Percentiles rank a stretch among this genome's conserved stretches.
Conservation (phyloP, 2,113 vertebrate genomes). For the Larimichthys crocea region DNA sequence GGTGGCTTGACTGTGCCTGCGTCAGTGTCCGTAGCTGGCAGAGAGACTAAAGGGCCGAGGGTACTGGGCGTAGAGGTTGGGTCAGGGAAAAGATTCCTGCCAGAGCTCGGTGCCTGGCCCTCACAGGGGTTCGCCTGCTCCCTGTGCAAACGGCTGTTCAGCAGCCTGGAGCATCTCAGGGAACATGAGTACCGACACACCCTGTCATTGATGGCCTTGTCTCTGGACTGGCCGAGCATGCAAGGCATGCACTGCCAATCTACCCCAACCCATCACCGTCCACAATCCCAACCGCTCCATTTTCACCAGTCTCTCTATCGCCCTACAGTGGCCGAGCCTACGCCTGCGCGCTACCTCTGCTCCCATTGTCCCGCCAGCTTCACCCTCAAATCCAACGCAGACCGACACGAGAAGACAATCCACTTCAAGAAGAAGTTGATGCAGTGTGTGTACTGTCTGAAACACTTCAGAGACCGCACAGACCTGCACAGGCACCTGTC, state of each 20-base stretch:
- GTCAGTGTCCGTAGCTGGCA: constrained; percentile 60
- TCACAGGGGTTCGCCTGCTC: constrained; percentile 83
- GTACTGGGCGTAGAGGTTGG: constrained; percentile 55
- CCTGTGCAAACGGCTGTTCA: constrained; percentile 86
- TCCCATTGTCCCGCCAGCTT: constrained; percentile 86
- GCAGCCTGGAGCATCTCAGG: constrained; percentile 81
- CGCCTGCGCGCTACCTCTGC: constrained; percentile 84
- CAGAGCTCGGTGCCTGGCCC: constrained; percentile 68
- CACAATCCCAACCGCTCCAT: constrained; percentile 50
- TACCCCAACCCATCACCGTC: constrained; percentile 42
- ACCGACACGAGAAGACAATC: constrained; percentile 86
- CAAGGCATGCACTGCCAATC: constrained; percentile 34
- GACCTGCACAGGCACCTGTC: constrained; percentile 83
- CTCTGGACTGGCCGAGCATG: constrained; percentile 70
- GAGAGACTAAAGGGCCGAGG: constrained; percentile 66
- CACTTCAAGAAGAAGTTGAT: constrained; percentile 88
- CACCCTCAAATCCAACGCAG: constrained; percentile 88
- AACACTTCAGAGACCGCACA: constrained; percentile 85
- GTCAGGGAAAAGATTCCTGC: constrained; percentile 62
- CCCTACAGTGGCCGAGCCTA: constrained; percentile 15
- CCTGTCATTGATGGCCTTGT: constrained; percentile 82
- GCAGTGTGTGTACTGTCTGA: constrained; percentile 83
- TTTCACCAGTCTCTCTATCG: constrained; percentile 63
- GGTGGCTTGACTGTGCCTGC: constrained; percentile 69
- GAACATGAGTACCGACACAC: constrained; percentile 83